A percentile compares a stretch with the other conserved stretches of the same genome.
Evolutionary conservation across 2,113 vertebrate species (phyloP).

Genomic region (Progne subis): DNA sequence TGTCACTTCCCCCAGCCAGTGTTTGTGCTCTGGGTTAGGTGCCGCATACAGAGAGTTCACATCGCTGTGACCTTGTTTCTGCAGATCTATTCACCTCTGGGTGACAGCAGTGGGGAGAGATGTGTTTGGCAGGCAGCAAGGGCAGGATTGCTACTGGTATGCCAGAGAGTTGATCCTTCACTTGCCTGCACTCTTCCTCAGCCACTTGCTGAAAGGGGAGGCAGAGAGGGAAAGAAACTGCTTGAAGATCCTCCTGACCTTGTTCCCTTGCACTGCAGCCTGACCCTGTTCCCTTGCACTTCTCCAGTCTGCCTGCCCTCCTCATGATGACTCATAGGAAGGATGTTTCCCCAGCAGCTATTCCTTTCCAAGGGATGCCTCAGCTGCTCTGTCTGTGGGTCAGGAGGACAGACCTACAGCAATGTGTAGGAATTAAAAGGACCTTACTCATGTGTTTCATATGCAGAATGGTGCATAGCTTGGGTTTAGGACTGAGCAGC

Average conservation of each 20-base stretch:
- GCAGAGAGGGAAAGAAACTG: background rate
- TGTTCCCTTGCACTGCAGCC: background rate
- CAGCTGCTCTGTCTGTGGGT: background rate
- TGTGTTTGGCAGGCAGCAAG: background rate
- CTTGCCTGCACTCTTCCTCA: background rate
- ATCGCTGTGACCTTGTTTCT: slow-evolving; percentile 28
- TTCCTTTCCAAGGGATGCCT: background rate
- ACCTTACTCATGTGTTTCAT: background rate
- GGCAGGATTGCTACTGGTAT: background rate
- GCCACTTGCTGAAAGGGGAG: background rate
- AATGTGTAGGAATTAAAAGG: background rate
- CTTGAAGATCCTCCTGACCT: background rate
- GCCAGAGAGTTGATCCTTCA: background rate
- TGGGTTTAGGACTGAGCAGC: background rate
- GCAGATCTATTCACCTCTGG: background rate
- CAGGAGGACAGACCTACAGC: background rate
- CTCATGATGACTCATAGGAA: background rate
- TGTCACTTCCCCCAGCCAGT: background rate
- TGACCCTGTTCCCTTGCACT: background rate
- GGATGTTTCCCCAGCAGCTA: background rate
- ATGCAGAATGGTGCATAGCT: background rate
- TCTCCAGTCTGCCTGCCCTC: background rate
- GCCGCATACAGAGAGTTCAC: background rate
- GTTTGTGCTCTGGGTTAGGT: background rate
- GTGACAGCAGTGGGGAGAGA: background rate